Base-by-base conservation (phyloP, 2,113 vertebrate species). In the Rhinichthys klamathensis region DNA sequence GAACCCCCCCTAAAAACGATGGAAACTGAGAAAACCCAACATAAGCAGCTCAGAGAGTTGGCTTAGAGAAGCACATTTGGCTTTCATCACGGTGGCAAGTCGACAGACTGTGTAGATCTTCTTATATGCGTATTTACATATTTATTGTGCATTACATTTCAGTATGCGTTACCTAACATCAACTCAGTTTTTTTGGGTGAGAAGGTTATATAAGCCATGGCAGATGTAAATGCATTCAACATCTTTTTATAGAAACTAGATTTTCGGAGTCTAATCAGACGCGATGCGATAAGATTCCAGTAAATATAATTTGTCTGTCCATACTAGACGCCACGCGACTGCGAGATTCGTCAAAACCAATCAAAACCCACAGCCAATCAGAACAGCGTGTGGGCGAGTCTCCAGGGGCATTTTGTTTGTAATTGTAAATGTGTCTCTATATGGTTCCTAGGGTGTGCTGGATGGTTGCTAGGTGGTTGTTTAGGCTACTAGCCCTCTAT, bases 51-150 rank as follows among this genome's bases (percentile, higher is more conserved):
- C 35, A 32, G 74, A 79, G 56, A 80, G 75, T 63, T 74, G 54
- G 75, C 56, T 69, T 79, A 23, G 38, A 56, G 30, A 83, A 49
- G 65, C n/a, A n/a, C 15, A 54, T 44, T 4, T 41, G 41, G 35
- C 77, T 85, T 85, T 85, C 35, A 80, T 80, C 77, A 61, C n/a
- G 3, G 41, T 74, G 82, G 21, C 80, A 63, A 60, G 82, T 21
- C 38, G 35, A 61, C 56, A 80, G 7, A 7, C 32, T 58, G 15
- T 38, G 35, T 69, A 41, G 70, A 73, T 73, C 41, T 79, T n/a
- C 58, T 81, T 32, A 81, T 49, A 12, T 75, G n/a, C 35, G 21
- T 27, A 73, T 83, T 69, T 73, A 60, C 56, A 56, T 70, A 83
- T 73, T 49, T 74, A 49, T 56, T 23, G 27, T 60, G n/a, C 30